Evolutionary conservation across 1,140 invertebrate genomes (phyloP).

Genomic region (Sminthurides bifidus): DNA sequence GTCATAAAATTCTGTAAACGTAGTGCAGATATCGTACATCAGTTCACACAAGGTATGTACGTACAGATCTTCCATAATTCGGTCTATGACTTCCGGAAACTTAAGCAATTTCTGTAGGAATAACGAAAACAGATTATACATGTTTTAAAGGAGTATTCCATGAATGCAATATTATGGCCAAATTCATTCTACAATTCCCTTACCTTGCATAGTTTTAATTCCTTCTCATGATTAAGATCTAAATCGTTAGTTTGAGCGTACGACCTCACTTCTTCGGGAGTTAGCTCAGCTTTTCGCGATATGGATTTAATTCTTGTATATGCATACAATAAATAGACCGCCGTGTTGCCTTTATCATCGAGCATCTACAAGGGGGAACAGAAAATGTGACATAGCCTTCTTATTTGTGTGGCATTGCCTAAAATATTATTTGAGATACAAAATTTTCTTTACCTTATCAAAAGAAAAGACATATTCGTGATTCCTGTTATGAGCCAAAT

Average conservation of each 20-base stretch:
- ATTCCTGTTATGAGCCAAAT: slow-evolving; percentile 82
- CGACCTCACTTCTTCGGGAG: slow-evolving; percentile 44
- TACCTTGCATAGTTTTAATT: slow-evolving; percentile 87
- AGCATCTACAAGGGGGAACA: slow-evolving; percentile 61
- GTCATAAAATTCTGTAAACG: slow-evolving; percentile 96
- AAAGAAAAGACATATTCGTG: slow-evolving; percentile 98
- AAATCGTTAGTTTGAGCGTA: slow-evolving; percentile 46
- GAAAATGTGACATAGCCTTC: slow-evolving; percentile 14
- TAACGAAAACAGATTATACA: background rate
- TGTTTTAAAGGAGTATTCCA: background rate
- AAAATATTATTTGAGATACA: slow-evolving; percentile 7
- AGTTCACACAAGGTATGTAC: slow-evolving; percentile 89
- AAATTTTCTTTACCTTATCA: slow-evolving; percentile 58
- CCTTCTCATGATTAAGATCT: slow-evolving; percentile 74
- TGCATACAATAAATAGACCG: slow-evolving; percentile 93
- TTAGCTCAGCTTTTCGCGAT: slow-evolving; percentile 60
- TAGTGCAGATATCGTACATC: slow-evolving; percentile 83
- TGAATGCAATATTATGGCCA: background rate
- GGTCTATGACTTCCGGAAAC: slow-evolving; percentile 77
- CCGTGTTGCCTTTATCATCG: slow-evolving; percentile 97
- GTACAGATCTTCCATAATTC: slow-evolving; percentile 69
- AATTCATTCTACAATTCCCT: background rate
- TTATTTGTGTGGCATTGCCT: background rate
- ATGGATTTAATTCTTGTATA: slow-evolving; percentile 89
- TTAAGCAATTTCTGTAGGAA: slow-evolving; percentile 47